Base-by-base conservation (phyloP, 1,140 invertebrate species). In the Drosophila asahinai region DNA sequence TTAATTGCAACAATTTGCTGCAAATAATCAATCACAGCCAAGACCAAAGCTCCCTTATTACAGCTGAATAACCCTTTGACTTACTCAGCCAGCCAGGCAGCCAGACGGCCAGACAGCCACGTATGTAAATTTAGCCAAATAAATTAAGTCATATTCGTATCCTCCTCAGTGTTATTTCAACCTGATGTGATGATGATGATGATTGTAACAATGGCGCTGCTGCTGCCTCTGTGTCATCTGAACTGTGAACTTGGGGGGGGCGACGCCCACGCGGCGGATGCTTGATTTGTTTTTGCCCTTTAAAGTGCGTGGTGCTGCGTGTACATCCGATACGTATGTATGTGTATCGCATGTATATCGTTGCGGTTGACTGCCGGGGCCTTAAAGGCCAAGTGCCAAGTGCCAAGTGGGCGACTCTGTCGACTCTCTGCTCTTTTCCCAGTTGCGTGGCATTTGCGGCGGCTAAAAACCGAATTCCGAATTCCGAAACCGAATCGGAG, bases 251-350 rank as follows among this genome's bases (percentile, higher is more conserved):
- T 71, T 71, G 67, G 49, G 63, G 63, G 52, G 52, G 63, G 63
- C 67, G 67, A 71, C 67, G 67, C 67, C 67, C 67, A 71, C 67
- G 64, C 64, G 64, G 49, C 67, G 64, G 67, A 71, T 71, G 67
- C 67, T 71, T 71, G 67, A 71, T 71, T 71, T 71, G 67, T 68
- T 47, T 71, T 67, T 71, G 67, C 67, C 67, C 67, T 71, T 71
- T 71, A 71, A 71, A 71, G 67, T 71, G 67, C 67, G 67, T 71
- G 40, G 67, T 71, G 63, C 38, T 71, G 63, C 48, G 62, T 67
- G 19, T 22, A 22, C 19, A 22, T 22, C 19, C 19, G 12, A n/a
- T 43, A 43, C 15, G 17, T 17, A 43, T 2, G 38, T 27, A 9
- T 33, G 0, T 17, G 2, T 43, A 5, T 30, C 30, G 17, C 19